These are phyloP conservation scores for Heliangelus exortis DNA, from an alignment of 2,797 vertebrate genomes.

Conservation along the genomic window DNA sequence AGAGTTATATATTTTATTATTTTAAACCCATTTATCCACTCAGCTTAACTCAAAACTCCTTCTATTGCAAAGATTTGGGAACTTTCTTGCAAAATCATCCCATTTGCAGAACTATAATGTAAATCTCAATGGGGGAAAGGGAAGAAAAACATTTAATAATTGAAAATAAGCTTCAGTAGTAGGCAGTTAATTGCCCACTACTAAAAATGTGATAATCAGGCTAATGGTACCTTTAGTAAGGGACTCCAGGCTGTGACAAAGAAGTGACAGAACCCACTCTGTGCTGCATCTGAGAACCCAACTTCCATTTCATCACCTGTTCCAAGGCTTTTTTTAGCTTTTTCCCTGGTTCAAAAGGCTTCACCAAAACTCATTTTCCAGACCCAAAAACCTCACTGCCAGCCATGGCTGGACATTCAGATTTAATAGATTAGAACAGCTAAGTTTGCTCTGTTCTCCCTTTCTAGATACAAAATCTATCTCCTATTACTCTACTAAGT, in stretches of 20 bases:
- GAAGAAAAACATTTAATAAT: neutral
- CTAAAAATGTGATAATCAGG: neutral
- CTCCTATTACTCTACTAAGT: neutral
- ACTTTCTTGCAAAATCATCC: neutral
- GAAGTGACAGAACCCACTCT: neutral
- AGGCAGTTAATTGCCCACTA: neutral
- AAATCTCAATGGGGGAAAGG: neutral
- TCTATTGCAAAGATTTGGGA: neutral
- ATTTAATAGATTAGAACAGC: neutral
- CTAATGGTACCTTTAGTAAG: neutral
- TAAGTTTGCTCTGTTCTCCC: neutral
- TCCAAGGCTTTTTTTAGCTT: neutral
- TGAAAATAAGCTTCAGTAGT: neutral
- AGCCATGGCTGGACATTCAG: neutral
- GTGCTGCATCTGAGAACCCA: neutral
- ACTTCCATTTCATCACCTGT: neutral
- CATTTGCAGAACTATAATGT: neutral
- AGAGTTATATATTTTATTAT: neutral
- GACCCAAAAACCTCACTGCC: neutral
- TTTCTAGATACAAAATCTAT: neutral
- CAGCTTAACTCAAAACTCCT: neutral
- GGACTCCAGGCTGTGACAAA: neutral
- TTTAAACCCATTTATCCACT: neutral
- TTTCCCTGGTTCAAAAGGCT: neutral
- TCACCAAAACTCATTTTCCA: neutral